These are phyloP conservation scores for Drosophila affinis DNA, from an alignment of 2,888 invertebrate species.

Conservation along the genomic window DNA sequence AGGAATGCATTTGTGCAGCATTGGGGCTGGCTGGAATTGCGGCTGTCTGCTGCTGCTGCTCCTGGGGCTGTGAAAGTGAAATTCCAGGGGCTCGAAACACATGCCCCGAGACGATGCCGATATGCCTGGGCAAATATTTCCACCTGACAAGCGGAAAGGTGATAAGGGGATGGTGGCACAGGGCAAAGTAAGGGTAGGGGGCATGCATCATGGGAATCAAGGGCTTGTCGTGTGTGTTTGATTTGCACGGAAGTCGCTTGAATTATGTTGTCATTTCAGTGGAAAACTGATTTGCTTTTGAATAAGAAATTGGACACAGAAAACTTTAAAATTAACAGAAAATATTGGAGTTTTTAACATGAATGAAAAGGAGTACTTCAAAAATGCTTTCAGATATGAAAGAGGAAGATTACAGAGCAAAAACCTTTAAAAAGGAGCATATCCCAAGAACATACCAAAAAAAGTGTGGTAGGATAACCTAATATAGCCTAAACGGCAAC, in stretches of 20 bases:
- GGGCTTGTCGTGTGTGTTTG: slow-evolving; percentile 56
- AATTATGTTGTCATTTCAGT: slow-evolving; percentile 59
- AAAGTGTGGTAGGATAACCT: no score
- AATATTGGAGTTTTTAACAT: not conserved
- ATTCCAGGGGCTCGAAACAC: slow-evolving; percentile 55
- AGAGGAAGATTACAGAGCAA: not conserved
- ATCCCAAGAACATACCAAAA: no score
- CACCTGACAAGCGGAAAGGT: slow-evolving; percentile 53
- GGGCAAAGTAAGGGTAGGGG: not conserved
- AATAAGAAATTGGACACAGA: slow-evolving; percentile 13
- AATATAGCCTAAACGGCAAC: no score
- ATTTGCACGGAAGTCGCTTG: slow-evolving; percentile 66
- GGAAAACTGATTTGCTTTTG: slow-evolving; percentile 42
- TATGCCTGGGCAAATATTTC: slow-evolving; percentile 59
- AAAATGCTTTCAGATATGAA: no score
- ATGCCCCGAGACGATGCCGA: slow-evolving; percentile 14
- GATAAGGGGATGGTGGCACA: slow-evolving; percentile 14
- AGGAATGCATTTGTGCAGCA: slow-evolving; percentile 56
- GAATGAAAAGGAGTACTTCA: not conserved
- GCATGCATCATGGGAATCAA: slow-evolving; percentile 10
- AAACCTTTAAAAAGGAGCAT: not conserved
- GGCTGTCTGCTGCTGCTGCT: slow-evolving; percentile 30
- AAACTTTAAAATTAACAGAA: not conserved
- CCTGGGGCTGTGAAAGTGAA: slow-evolving; percentile 62
- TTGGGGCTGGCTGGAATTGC: slow-evolving; percentile 28